These are phyloP conservation scores for Idaea aversata DNA, from an alignment of 2,888 invertebrate genomes.

Conservation along the genomic window DNA sequence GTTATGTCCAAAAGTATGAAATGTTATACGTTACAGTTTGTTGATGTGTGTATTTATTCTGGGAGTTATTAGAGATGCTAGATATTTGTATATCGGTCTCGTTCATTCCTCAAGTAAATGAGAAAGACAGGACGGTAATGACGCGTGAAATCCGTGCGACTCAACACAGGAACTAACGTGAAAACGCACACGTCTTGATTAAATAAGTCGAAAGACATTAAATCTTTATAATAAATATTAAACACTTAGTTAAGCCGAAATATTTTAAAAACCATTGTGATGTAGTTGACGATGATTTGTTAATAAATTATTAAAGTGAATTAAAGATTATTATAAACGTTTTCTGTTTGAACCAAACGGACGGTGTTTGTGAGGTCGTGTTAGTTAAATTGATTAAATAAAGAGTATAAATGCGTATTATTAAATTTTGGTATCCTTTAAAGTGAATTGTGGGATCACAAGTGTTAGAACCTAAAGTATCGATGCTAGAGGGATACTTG, in stretches of 20 bases:
- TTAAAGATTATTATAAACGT: conserved; percentile 18
- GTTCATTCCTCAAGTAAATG: not conserved
- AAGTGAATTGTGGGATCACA: conserved; percentile 70
- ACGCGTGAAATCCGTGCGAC: conserved; percentile 41
- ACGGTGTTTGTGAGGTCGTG: conserved; percentile 16
- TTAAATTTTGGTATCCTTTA: conserved; percentile 52
- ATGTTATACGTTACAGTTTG: not conserved
- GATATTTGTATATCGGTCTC: conserved; percentile 8
- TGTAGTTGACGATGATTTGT: conserved; percentile 74
- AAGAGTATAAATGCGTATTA: conserved; percentile 17
- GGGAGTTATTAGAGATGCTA: not conserved
- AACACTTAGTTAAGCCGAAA: conserved; percentile 62
- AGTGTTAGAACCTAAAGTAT: conserved; percentile 24
- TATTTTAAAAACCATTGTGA: conserved; percentile 73
- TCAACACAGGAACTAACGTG: conserved; percentile 42
- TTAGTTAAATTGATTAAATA: conserved; percentile 19
- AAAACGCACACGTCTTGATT: conserved; percentile 71
- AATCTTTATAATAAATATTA: conserved; percentile 50
- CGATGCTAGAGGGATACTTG: not conserved
- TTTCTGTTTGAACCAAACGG: conserved; percentile 20
- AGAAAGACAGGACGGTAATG: conserved; percentile 22
- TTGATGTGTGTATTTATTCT: not conserved
- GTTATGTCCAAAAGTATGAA: conserved; percentile 2
- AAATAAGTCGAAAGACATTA: conserved; percentile 66
- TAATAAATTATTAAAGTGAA: conserved; percentile 40